Evolutionary conservation across 2,888 invertebrate species (phyloP), one percentile per base, ranked within the genome.

Genomic region (Hyposoter dolosus): DNA sequence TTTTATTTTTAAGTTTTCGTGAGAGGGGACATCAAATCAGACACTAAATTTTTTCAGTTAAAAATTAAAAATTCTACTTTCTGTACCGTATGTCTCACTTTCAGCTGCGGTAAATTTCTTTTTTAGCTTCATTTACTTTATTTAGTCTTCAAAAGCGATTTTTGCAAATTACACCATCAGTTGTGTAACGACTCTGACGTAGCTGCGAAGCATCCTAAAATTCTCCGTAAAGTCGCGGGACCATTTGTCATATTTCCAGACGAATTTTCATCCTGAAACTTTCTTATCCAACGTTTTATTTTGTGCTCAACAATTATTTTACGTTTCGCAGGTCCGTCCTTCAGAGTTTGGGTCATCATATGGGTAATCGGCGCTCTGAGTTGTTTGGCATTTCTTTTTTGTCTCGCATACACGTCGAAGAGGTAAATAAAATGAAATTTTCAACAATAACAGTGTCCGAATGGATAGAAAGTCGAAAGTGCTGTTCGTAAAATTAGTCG

Each of bases 391-490:
- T 79, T 92, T 56, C 60, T 93, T 3, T 86, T 91, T 47, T 90
- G 91, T 65, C n/a, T 93, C 10, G 91, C 88, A 4, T 92, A 92
- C 81, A 88, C 91, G 69, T 92, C 92, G 10, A 93, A 92, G 87
- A 91, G 91, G 93, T 93, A 89, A 86, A 65, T 68, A 82, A 53
- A 74, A 23, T 32, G 15, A 45, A 40, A n/a, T n/a, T 40, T 63
- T 19, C 53, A 28, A 3, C 19, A 0, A 6, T 12, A 19, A 74
- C 15, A 72, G 72, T 32, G 6, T 28, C 12, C 15, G 4, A 60
- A 60, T 60, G 4, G 5, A 60, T 15, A 1, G 5, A 60, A 28
- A 5, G 3, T 28, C 10, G 28, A n/a, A 23, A 56, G 53, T 9
- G 23, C n/a, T 9, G 56, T 23, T 19, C 19, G 19, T n/a, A 4